phyloP scores from a whole-genome alignment of 1,140 invertebrate species.

The Calycopis cecrops region DNA sequence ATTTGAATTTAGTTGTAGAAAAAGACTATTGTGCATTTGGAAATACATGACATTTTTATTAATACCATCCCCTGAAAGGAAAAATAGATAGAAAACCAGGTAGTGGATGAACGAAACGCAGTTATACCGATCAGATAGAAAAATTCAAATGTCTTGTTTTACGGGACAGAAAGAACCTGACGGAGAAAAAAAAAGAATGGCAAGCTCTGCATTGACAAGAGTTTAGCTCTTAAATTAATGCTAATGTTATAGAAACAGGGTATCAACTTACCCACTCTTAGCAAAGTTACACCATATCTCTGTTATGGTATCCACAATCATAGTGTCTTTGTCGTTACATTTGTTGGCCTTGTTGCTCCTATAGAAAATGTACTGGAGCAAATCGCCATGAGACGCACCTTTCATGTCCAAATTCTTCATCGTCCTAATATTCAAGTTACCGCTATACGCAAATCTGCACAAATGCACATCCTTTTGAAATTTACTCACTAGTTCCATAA shows the following conservation, averaged over 20 bases:
- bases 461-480: conserved; percentile 50
- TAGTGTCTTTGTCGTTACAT: conserved; percentile 42
- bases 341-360: conserved; percentile 51
- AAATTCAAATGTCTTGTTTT: too few species aligned
- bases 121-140: too few species aligned
- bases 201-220: too few species aligned
- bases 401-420: conserved; percentile 49
- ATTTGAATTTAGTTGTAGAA: not conserved
- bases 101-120: too few species aligned
- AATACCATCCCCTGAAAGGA: too few species aligned
- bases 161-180: too few species aligned
- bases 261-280: conserved; percentile 75
- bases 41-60: too few species aligned
- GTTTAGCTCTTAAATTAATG: too few species aligned
- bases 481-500: conserved; percentile 48
- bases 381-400: conserved; percentile 78
- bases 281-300: conserved; percentile 84
- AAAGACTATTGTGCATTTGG: too few species aligned
- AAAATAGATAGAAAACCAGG: too few species aligned
- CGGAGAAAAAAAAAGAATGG: too few species aligned
- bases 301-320: conserved; percentile 64
- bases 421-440: conserved; percentile 49
- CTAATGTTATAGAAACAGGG: too few species aligned
- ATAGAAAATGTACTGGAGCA: conserved; percentile 78
- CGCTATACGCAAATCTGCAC: conserved; percentile 68